Conservation (phyloP, 92 coral and sea anemone species). For the Phymanthus crucifer region DNA sequence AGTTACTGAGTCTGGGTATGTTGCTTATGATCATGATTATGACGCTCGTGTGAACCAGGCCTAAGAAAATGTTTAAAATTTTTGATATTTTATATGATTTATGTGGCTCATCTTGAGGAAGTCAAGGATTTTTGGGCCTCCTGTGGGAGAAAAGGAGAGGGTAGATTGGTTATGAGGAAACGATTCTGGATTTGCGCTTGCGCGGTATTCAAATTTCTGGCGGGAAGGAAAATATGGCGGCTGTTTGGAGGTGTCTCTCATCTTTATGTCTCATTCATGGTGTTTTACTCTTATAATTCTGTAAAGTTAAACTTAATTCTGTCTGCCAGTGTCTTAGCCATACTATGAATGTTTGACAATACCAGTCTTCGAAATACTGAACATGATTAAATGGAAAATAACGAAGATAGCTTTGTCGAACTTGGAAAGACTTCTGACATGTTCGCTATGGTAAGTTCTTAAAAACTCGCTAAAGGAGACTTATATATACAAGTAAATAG, state of each 20-base stretch:
- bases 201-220: not conserved
- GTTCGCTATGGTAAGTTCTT: conserved; percentile 79
- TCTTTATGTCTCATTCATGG: not conserved
- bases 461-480: not conserved
- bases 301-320: not conserved
- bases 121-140: not conserved
- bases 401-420: conserved; percentile 67
- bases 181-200: not conserved
- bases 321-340: not conserved
- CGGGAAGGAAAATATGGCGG: not conserved
- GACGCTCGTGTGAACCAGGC: too few species aligned
- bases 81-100: too few species aligned
- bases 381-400: conserved; percentile 72
- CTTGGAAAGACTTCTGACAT: conserved; percentile 71
- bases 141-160: not conserved
- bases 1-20: too few species aligned
- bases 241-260: not conserved
- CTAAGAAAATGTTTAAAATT: too few species aligned
- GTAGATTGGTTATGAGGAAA: conserved; percentile 1
- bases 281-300: not conserved
- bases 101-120: not conserved
- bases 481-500: too few species aligned
- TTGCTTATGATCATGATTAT: too few species aligned
- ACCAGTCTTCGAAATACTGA: too few species aligned
- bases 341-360: not conserved